These are phyloP conservation scores for Orycteropus afer DNA, from an alignment of 2,113 vertebrate genomes.

Conservation along the genomic window DNA sequence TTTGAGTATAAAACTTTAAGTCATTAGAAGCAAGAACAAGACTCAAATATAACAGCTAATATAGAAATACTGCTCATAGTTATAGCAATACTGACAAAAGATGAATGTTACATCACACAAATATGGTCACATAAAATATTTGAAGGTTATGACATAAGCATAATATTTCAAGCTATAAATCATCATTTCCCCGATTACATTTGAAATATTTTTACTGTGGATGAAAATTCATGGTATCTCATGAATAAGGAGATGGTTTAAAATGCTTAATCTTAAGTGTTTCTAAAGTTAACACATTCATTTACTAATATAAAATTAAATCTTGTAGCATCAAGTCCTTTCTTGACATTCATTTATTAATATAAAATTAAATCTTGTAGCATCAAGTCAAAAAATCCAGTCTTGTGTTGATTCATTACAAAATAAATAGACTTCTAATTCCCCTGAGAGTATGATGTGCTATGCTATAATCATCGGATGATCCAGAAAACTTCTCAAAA, in stretches of 20 bases:
- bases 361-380: slow-evolving; percentile 26
- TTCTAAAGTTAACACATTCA: slow-evolving; percentile 6
- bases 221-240: slow-evolving; percentile 31
- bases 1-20: slow-evolving; percentile 52
- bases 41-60: slow-evolving; percentile 45
- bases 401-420: not conserved
- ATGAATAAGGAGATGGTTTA: slow-evolving; percentile 4
- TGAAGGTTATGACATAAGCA: slow-evolving; percentile 71
- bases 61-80: slow-evolving; percentile 44
- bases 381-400: not conserved
- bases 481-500: not conserved
- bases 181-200: slow-evolving; percentile 8
- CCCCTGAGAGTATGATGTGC: not conserved
- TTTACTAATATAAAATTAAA: slow-evolving; percentile 36
- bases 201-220: slow-evolving; percentile 24
- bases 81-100: slow-evolving; percentile 69
- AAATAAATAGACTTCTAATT: not conserved
- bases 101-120: slow-evolving; percentile 44
- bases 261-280: slow-evolving; percentile 1
- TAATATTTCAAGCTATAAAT: slow-evolving; percentile 75
- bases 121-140: slow-evolving; percentile 68
- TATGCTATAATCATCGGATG: not conserved
- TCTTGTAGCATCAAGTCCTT: too few relatives aligned
- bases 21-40: not conserved
- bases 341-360: not conserved